Conservation (phyloP, 2,113 vertebrate species). For the Proterorhinus semilunaris region DNA sequence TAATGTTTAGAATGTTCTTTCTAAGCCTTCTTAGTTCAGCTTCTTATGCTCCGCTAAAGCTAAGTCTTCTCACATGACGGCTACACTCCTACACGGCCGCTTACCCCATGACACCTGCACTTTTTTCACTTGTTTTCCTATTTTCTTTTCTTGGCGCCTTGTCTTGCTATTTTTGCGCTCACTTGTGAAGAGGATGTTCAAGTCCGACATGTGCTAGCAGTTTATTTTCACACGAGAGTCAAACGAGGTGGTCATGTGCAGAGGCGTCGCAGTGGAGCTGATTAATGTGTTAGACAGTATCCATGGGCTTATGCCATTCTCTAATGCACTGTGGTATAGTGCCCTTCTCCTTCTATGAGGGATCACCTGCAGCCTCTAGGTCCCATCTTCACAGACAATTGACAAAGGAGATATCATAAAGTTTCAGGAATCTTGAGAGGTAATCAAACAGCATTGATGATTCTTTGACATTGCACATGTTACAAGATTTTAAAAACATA, state of each 20-base stretch:
- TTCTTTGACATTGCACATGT: no score
- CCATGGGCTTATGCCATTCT: conserved; percentile 38
- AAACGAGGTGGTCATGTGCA: conserved; percentile 31
- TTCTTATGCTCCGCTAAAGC: conserved; percentile 27
- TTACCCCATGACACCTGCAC: conserved; percentile 26
- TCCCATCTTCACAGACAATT: no score
- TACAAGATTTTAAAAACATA: no score
- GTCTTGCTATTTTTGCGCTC: conserved; percentile 11
- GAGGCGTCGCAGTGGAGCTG: conserved; percentile 29
- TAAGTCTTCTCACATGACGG: conserved; percentile 66
- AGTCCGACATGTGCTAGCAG: conserved; percentile 4
- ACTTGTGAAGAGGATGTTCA: conserved; percentile 13
- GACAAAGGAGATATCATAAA: no score
- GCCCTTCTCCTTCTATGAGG: conserved; percentile 40
- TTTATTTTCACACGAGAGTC: conserved; percentile 10
- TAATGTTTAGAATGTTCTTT: not conserved
- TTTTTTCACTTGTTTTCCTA: not conserved
- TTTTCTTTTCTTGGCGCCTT: conserved; percentile 1
- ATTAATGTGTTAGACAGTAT: conserved; percentile 31
- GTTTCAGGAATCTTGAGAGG: no score
- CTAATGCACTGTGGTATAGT: conserved; percentile 56
- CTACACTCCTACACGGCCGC: conserved; percentile 7
- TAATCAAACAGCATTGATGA: no score
- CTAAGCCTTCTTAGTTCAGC: not conserved
- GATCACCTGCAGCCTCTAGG: conserved; percentile 60